phyloP scores from a whole-genome alignment of 2,113 vertebrate species.

The Strix aluco region DNA sequence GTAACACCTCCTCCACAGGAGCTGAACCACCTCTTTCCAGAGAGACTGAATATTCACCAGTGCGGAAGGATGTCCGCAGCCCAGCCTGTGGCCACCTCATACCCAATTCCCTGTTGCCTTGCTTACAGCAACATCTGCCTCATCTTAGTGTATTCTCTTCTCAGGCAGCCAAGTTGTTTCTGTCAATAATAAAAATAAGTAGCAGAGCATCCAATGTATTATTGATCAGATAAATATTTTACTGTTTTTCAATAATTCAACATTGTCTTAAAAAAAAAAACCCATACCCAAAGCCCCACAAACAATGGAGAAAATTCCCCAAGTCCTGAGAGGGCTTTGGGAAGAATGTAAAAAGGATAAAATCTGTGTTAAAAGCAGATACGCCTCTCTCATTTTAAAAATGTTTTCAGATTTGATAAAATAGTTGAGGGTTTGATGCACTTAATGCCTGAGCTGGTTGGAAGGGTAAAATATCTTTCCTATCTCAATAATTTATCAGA shows the following conservation, averaged over 20 bases:
- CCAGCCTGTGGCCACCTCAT: not conserved
- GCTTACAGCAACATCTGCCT: not conserved
- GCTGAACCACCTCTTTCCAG: not conserved
- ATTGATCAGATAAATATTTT: conserved; percentile 61
- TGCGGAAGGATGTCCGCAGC: not conserved
- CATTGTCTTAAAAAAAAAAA: not conserved
- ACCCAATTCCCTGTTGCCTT: not conserved
- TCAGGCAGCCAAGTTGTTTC: not conserved
- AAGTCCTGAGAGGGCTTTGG: not conserved
- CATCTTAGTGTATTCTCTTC: not conserved
- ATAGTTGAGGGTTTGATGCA: not conserved
- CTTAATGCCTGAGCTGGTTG: conserved; percentile 5
- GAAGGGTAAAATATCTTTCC: not conserved
- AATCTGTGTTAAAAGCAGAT: conserved; percentile 19
- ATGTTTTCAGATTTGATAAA: not conserved
- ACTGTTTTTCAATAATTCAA: conserved; percentile 55
- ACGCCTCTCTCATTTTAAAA: not conserved
- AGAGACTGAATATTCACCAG: not conserved
- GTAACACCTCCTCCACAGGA: not conserved
- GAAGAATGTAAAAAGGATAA: not conserved
- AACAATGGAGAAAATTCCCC: not conserved
- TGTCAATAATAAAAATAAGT: conserved; percentile 42
- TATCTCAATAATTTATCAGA: conserved; percentile 55
- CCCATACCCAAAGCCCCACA: not conserved
- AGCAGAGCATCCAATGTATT: conserved; percentile 24